Percentiles rank a stretch among this genome's conserved stretches.
Evolutionary conservation across 2,113 vertebrate genomes (phyloP).

Genomic region (Sterrhoptilus dennistouni): DNA sequence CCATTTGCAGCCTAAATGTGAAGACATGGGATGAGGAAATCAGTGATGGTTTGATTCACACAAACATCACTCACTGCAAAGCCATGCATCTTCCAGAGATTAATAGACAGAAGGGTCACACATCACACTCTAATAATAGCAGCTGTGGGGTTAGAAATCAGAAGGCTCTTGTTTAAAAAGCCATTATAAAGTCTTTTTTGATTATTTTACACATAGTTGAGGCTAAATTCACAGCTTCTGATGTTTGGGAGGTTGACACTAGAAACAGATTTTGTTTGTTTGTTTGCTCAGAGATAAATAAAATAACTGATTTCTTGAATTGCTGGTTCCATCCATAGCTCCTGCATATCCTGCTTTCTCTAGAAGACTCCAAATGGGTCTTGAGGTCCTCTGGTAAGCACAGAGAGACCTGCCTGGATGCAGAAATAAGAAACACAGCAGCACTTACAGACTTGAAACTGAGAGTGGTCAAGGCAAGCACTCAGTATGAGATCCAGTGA

Average conservation of each 20-base stretch:
- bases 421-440: background rate
- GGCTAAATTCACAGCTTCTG: background rate
- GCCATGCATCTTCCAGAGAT: constrained; percentile 50
- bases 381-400: background rate
- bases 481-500: background rate
- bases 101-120: constrained; percentile 5
- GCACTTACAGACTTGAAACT: background rate
- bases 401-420: background rate
- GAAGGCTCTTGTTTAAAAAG: background rate
- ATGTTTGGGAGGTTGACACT: background rate
- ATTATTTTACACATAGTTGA: background rate
- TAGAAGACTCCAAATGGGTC: background rate
- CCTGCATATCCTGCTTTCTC: background rate
- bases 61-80: background rate
- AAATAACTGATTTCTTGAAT: background rate
- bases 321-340: background rate
- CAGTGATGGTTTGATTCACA: background rate
- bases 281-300: background rate
- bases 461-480: background rate
- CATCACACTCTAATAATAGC: background rate
- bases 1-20: constrained; percentile 70
- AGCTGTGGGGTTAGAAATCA: constrained; percentile 15
- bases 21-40: constrained; percentile 61
- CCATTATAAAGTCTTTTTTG: background rate
- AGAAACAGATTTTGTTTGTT: background rate